Base-by-base conservation (phyloP, 1,140 invertebrate species). In the Parasteatoda tepidariorum region DNA sequence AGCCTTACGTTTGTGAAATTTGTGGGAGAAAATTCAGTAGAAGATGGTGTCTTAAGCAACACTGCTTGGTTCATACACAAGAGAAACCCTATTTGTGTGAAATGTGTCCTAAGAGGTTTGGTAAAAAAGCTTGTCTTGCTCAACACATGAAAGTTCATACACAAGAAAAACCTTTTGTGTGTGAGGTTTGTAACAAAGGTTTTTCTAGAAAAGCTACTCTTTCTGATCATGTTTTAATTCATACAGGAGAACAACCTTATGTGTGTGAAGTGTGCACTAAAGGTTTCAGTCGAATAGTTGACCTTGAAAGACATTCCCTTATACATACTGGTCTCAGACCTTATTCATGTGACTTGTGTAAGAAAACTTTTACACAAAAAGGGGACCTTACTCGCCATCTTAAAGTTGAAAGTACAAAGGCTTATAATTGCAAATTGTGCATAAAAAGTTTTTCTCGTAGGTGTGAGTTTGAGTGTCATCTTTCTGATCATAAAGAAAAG, bases 121-220 rank as follows among this genome's bases (percentile, higher is more conserved):
- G 94, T 24, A 96, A 96, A 88, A 96, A 96, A 87, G 95, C 96
- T 86, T 95, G 96, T 0, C 89, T 96, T 28, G 96, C 96, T 88
- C 89, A 96, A 31, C 95, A 96, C 87, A 93, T 95, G 84, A 95
- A 96, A n/a, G 94, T 95, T 74, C 96, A 97, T 89, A 96, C 95
- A 85, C 95, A 95, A 0, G 94, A 96, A 87, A 96, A 96, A 87
- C 95, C 96, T 38, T 97, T 97, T 90, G 96, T 96, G 87, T 97
- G 95, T 88, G 96, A 95, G 0, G 93, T 96, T 9, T 97, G 95
- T 87, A 86, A 89, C 9, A 93, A 92, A 86, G 89, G 89, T 64
- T 93, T 93, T 61, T 7, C 7, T 22, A 61, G 57, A 61, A 61
- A 61, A 22, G 26, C n/a, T 13, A 61, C n/a, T 26, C 22, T 61